phyloP scores from a whole-genome alignment of 2,113 vertebrate genomes.

The Anseranas semipalmata region DNA sequence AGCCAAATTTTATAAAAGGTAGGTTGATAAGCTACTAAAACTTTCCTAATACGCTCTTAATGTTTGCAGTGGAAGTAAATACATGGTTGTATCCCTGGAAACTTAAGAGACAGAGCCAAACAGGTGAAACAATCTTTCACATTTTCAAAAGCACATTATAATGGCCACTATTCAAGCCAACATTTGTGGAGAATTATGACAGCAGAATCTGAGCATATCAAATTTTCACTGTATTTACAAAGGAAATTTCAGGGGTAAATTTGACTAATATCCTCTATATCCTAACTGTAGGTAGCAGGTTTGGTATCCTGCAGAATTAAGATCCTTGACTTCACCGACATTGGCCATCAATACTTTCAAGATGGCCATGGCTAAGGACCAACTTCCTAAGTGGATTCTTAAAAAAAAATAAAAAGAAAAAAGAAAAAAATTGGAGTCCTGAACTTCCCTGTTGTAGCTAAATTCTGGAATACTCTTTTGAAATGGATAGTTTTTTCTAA shows the following conservation, averaged over 20 bases:
- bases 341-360: neutral
- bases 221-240: neutral
- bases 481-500: neutral
- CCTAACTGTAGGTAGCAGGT: neutral
- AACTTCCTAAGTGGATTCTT: neutral
- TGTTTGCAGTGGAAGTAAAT: neutral
- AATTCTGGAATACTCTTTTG: neutral
- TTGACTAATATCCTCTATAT: neutral
- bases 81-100: neutral
- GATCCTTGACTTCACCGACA: neutral
- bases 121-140: neutral
- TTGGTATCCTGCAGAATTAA: neutral
- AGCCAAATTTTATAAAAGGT: neutral
- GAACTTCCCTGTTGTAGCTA: neutral
- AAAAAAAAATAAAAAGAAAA: neutral
- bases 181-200: neutral
- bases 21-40: neutral
- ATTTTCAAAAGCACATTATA: neutral
- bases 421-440: neutral
- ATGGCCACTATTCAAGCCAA: neutral
- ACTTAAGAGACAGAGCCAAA: neutral
- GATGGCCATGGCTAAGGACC: accelerated
- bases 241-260: neutral
- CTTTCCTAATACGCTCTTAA: neutral
- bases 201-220: neutral